Percentiles rank a stretch among this genome's conserved stretches.
These are phyloP conservation scores for Agrochola lychnidis DNA, from an alignment of 2,888 invertebrate species.

Conservation along the genomic window DNA sequence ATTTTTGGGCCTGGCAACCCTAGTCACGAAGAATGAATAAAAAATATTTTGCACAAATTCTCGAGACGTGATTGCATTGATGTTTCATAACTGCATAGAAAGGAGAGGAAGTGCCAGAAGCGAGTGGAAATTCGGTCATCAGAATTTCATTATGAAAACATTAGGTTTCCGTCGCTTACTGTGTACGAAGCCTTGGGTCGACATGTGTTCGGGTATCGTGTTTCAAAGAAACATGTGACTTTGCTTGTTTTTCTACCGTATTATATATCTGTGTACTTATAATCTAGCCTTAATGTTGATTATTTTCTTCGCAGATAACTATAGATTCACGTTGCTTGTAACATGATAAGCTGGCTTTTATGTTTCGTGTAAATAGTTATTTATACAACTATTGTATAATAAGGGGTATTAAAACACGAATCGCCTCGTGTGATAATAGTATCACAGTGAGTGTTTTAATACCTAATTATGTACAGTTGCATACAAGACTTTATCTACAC, in stretches of 20 bases:
- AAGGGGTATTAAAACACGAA: no score
- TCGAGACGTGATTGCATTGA: slow-evolving; percentile 24
- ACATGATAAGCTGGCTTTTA: no score
- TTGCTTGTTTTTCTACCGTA: background rate
- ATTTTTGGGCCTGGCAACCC: no score
- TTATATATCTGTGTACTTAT: background rate
- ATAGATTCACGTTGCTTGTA: no score
- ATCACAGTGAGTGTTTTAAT: no score
- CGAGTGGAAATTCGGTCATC: slow-evolving; percentile 42
- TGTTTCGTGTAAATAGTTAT: no score
- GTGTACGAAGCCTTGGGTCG: slow-evolving; percentile 10
- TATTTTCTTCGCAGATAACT: no score
- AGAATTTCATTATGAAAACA: slow-evolving; percentile 54
- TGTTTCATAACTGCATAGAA: slow-evolving; percentile 34
- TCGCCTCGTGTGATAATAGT: no score
- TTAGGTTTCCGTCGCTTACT: slow-evolving; percentile 47
- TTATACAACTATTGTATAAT: no score
- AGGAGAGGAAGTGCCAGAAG: slow-evolving; percentile 26
- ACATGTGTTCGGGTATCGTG: slow-evolving; percentile 13
- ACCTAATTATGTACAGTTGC: no score
- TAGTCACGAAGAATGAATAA: background rate
- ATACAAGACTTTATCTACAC: no score
- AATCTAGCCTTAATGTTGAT: no score
- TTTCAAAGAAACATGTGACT: slow-evolving; percentile 13
- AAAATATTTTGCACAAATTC: background rate